Conservation (phyloP, 1,140 invertebrate species). For the Zaprionus lachaisei region DNA sequence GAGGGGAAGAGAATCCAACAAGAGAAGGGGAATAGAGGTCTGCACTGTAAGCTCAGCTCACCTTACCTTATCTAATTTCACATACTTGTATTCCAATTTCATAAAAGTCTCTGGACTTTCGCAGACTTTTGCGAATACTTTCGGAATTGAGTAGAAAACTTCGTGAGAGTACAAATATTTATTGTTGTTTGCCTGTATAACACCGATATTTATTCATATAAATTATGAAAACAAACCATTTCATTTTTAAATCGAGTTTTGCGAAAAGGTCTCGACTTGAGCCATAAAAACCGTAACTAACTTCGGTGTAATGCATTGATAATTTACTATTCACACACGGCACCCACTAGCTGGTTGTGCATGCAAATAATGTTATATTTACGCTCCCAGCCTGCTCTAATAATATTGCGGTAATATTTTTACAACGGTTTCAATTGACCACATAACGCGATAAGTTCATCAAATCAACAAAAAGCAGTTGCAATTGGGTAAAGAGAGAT, state of each 20-base stretch:
- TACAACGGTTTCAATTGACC: slow-evolving; percentile 4
- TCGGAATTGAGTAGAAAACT: not conserved
- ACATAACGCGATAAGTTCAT: not conserved
- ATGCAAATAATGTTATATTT: slow-evolving; percentile 7
- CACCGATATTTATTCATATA: not conserved
- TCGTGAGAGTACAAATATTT: not conserved
- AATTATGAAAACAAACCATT: slow-evolving; percentile 5
- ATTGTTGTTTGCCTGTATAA: not conserved
- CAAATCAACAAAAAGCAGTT: not conserved
- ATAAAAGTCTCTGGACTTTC: not conserved
- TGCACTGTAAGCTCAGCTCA: not conserved
- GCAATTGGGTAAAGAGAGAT: not conserved
- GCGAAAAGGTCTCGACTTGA: not conserved
- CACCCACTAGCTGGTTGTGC: not conserved
- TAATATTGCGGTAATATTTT: slow-evolving; percentile 6
- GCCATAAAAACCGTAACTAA: slow-evolving; percentile 7
- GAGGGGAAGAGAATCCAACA: not conserved
- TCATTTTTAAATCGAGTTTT: slow-evolving; percentile 4
- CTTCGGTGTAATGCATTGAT: slow-evolving; percentile 7
- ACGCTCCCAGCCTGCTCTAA: not conserved
- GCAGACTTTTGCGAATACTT: not conserved
- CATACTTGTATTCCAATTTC: not conserved
- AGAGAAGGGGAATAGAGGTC: not conserved
- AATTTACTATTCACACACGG: slow-evolving; percentile 4
- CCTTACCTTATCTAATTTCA: not conserved